Evolutionary conservation across 2,888 invertebrate genomes (phyloP).

Genomic region (Lepidocyrtinus sp.): DNA sequence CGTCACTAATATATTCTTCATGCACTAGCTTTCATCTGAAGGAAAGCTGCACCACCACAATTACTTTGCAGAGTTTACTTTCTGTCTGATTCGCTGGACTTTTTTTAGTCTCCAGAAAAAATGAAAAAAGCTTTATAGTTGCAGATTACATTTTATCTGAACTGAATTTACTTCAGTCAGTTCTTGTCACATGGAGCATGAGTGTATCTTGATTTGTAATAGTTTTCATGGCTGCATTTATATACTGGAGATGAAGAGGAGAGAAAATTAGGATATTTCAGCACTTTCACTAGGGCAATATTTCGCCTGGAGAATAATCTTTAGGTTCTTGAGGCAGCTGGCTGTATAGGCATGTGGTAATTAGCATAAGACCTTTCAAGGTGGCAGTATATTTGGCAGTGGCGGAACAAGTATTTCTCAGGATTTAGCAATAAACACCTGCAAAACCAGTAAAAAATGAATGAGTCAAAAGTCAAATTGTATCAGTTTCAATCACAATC

Average conservation of each 20-base stretch:
- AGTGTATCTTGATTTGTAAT: neutral
- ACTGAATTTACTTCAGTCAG: neutral
- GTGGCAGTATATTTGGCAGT: conserved; percentile 35
- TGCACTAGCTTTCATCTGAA: neutral
- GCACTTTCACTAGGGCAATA: neutral
- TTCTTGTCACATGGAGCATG: neutral
- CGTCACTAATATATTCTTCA: too few species aligned
- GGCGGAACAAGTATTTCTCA: conserved; percentile 23
- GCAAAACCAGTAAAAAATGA: neutral
- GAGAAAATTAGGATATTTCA: neutral
- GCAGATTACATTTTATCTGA: conserved; percentile 8
- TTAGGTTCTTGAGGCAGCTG: neutral
- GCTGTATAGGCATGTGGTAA: neutral
- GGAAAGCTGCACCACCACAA: neutral
- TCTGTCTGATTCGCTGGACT: neutral
- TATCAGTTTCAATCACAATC: neutral
- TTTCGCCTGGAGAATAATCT: neutral
- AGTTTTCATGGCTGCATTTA: neutral
- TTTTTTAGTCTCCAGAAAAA: too few species aligned
- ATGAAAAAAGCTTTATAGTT: neutral
- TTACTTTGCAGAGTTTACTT: neutral
- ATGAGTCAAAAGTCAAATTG: neutral
- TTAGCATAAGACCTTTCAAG: neutral
- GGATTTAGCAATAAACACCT: neutral
- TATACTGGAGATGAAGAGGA: neutral